Conservation (phyloP, 2,888 invertebrate genomes). For the Drepanosiphum platanoidis region DNA sequence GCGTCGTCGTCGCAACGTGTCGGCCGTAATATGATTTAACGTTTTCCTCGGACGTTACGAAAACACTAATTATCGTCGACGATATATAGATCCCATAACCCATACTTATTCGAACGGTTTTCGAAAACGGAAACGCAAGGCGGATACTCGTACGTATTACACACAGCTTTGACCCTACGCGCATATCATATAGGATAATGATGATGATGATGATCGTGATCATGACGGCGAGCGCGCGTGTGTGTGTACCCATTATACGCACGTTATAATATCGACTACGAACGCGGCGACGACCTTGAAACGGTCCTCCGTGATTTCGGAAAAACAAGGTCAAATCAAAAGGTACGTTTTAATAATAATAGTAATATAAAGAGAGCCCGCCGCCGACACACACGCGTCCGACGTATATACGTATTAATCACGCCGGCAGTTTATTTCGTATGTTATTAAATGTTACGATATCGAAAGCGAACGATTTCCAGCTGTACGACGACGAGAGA, state of each 20-base stretch:
- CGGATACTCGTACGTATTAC: background rate
- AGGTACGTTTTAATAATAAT: background rate
- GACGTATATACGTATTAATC: background rate
- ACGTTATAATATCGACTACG: background rate
- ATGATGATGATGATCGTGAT: background rate
- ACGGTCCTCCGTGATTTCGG: background rate
- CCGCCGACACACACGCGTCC: background rate
- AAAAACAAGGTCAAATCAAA: constrained; percentile 31
- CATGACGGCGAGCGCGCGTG: background rate
- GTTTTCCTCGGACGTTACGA: background rate
- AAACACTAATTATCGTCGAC: background rate
- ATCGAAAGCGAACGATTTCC: background rate
- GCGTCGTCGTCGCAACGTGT: too few relatives aligned
- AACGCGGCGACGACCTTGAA: background rate
- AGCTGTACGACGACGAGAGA: background rate
- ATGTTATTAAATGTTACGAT: too few relatives aligned
- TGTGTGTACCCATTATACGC: background rate
- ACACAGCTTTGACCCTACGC: background rate
- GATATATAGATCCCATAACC: background rate
- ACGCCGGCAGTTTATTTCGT: background rate
- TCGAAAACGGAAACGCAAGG: constrained; percentile 1
- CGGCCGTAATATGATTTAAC: background rate
- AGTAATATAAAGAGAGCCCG: too few relatives aligned
- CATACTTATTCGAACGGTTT: background rate
- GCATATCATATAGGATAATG: background rate